Percentiles rank a stretch among this genome's conserved stretches.
Conservation (phyloP, 2,888 invertebrate species). For the Epistrophe eligans region DNA sequence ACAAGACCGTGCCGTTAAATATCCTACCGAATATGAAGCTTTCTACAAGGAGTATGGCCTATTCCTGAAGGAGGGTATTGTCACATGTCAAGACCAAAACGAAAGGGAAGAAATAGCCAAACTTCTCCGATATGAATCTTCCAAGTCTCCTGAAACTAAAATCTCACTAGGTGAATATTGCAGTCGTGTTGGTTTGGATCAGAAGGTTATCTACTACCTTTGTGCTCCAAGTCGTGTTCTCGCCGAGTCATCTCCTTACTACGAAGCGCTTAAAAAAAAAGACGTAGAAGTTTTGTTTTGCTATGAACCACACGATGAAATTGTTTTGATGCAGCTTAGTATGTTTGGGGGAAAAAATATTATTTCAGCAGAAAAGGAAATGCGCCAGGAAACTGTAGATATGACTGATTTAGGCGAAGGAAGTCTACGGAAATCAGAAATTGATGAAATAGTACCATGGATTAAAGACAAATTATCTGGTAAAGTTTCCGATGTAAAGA, state of each 20-base stretch:
- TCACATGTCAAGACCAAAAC: conserved; percentile 90
- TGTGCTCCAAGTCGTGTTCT: conserved; percentile 96
- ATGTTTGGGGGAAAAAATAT: conserved; percentile 89
- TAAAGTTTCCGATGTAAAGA: conserved; percentile 92
- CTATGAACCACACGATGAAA: conserved; percentile 98
- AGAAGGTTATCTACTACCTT: conserved; percentile 95
- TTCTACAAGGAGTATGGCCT: conserved; percentile 97
- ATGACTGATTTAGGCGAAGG: conserved; percentile 87
- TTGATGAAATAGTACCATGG: conserved; percentile 92
- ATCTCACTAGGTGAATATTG: conserved; percentile 93
- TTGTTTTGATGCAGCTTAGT: conserved; percentile 94
- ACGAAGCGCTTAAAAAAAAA: conserved; percentile 94
- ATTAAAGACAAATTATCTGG: conserved; percentile 90
- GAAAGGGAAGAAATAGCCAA: conserved; percentile 97
- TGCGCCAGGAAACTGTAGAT: conserved; percentile 88
- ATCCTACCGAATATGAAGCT: conserved; percentile 90
- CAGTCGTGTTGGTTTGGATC: conserved; percentile 88
- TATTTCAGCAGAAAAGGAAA: conserved; percentile 96
- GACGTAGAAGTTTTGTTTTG: conserved; percentile 97
- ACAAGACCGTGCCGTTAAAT: conserved; percentile 93
- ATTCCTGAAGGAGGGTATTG: conserved; percentile 97
- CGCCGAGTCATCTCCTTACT: conserved; percentile 97
- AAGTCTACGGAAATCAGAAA: conserved; percentile 89
- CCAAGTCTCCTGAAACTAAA: conserved; percentile 88
- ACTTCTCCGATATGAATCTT: conserved; percentile 96